Evolutionary conservation across 2,888 invertebrate species (phyloP).

Genomic region (Noctua pronuba): DNA sequence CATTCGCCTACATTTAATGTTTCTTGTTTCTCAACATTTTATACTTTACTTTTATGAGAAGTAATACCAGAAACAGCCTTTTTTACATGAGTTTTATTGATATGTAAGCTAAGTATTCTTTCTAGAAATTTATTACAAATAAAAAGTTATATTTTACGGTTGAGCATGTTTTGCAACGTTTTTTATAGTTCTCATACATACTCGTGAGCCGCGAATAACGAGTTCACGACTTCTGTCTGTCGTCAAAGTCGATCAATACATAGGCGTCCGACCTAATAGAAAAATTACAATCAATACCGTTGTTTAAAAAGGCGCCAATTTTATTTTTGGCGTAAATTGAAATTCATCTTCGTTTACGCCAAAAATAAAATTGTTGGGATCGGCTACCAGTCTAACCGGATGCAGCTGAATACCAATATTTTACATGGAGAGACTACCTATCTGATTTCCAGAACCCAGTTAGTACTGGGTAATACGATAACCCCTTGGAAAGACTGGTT

Average conservation of each 20-base stretch:
- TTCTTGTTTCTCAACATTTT: conserved; percentile 20
- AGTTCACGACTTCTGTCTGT: neutral
- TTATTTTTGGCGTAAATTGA: neutral
- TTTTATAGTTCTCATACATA: neutral
- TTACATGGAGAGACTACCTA: no score
- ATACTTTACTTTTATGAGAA: conserved; percentile 16
- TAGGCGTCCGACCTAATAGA: neutral
- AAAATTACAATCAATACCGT: conserved; percentile 10
- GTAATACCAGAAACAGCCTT: conserved; percentile 4
- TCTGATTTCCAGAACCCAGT: no score
- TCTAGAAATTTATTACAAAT: neutral
- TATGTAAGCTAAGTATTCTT: neutral
- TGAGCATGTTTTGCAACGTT: neutral
- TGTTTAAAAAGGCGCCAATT: neutral
- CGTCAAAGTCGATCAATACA: neutral
- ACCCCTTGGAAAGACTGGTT: no score
- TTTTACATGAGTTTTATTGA: conserved; percentile 33
- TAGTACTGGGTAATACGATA: no score
- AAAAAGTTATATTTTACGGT: conserved; percentile 12
- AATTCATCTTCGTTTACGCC: no score
- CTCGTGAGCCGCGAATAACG: neutral
- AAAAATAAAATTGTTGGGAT: no score
- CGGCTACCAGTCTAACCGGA: no score
- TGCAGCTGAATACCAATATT: no score
- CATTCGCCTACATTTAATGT: neutral